Evolutionary conservation across 2,888 invertebrate genomes (phyloP), one percentile per base, ranked within the genome.

Genomic region (Leptinotarsa peninsularis): DNA sequence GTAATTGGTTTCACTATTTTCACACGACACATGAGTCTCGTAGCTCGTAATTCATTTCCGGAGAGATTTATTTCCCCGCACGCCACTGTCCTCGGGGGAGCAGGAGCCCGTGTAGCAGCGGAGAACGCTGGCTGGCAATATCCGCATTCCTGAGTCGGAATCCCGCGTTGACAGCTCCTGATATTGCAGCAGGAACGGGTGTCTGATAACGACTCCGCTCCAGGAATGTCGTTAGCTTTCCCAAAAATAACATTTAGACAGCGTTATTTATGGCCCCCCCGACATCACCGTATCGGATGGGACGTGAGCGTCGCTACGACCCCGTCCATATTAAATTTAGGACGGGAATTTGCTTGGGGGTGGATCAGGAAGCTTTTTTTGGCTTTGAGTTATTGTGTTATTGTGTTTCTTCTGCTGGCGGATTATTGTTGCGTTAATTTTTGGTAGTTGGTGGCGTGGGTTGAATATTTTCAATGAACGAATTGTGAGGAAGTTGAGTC

Each of bases 171-270:
- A 80, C 79, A 80, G 76, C 74, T 80, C 79, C 84, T 86, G 86
- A 86, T 86, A 86, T 86, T 86, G 86, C 86, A 85, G 84, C 69
- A 49, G 52, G 56, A 58, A 77, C 77, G 81, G 86, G 86, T 84
- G 86, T 87, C 85, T 86, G 86, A 86, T 87, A 87, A 86, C 86
- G 85, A 85, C 85, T 84, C 82, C 80, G 86, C 85, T 87, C 84
- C 86, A 85, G 88, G 88, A 88, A 88, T 88, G 88, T 88, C 88
- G 88, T 88, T 88, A 88, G 87, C 88, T 88, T 66, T 80, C 86
- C 87, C 88, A 88, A 88, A 88, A 88, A 88, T 88, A 88, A 88
- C 87, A 85, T 87, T 88, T 87, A 87, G 87, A 86, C 86, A 86
- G 84, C 83, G 87, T 88, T 88, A 88, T 88, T 88, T 88, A 88